Percentiles rank a stretch among this genome's conserved stretches.
These are phyloP conservation scores for Vidua macroura DNA, from an alignment of 2,113 vertebrate genomes.

Conservation along the genomic window DNA sequence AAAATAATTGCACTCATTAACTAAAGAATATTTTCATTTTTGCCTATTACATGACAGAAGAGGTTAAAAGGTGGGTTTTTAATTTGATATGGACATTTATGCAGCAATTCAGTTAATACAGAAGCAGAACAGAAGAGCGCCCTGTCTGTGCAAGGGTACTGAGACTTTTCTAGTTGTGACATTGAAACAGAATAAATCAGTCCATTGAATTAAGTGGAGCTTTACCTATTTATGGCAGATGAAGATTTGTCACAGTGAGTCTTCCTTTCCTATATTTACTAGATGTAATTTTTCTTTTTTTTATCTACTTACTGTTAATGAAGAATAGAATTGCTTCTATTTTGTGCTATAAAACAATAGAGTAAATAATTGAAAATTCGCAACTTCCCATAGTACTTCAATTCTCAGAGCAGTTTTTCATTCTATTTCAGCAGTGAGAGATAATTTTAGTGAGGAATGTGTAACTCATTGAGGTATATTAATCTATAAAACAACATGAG, in stretches of 20 bases:
- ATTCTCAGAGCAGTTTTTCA: neutral
- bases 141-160: neutral
- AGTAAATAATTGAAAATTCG: neutral
- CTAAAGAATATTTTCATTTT: neutral
- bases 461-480: neutral
- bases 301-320: neutral
- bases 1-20: neutral
- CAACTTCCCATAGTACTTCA: neutral
- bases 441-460: neutral
- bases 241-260: neutral
- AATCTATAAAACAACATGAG: neutral
- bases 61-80: neutral
- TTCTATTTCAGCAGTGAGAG: neutral
- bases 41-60: neutral
- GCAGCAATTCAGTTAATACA: neutral
- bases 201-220: neutral
- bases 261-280: neutral
- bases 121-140: neutral
- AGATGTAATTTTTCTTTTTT: neutral
- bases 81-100: neutral
- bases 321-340: neutral
- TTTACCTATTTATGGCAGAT: neutral
- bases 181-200: neutral
- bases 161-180: neutral
- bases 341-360: neutral